Evolutionary conservation across 2,888 invertebrate genomes (phyloP).

Genomic region (Trichopria drosophilae): DNA sequence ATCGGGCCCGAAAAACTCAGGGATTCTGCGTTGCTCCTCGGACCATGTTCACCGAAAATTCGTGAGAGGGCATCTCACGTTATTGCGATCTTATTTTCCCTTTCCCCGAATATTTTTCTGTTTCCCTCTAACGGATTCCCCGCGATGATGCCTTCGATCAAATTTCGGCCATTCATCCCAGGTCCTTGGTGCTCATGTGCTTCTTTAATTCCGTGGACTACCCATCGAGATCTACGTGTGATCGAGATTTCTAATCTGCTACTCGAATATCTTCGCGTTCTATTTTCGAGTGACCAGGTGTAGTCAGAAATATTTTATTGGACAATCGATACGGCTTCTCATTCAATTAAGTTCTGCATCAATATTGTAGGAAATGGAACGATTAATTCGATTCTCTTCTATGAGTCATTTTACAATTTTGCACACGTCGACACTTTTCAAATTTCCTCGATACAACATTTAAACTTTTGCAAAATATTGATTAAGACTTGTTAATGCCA

Average conservation of each 20-base stretch:
- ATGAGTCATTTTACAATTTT: too few species aligned
- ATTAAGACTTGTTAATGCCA: too few species aligned
- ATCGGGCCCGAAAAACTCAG: slow-evolving; percentile 38
- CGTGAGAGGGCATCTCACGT: slow-evolving; percentile 41
- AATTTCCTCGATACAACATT: too few species aligned
- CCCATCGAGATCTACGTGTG: slow-evolving; percentile 25
- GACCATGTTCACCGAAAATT: slow-evolving; percentile 47
- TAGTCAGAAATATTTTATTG: slow-evolving; percentile 22
- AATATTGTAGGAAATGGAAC: too few species aligned
- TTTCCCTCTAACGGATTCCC: background rate
- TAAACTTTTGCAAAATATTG: too few species aligned
- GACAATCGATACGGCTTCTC: slow-evolving; percentile 17
- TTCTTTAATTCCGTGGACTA: slow-evolving; percentile 37
- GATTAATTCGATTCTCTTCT: too few species aligned
- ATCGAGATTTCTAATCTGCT: slow-evolving; percentile 35
- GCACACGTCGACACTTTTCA: too few species aligned
- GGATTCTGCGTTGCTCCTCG: slow-evolving; percentile 39
- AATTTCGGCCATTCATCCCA: slow-evolving; percentile 54
- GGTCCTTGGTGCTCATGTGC: slow-evolving; percentile 36
- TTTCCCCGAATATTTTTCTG: slow-evolving; percentile 21
- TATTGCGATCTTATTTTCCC: slow-evolving; percentile 27
- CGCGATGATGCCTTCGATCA: slow-evolving; percentile 44
- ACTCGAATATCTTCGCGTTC: slow-evolving; percentile 26
- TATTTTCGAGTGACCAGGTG: background rate
- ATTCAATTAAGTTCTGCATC: too few species aligned